Conservation (phyloP, 2,888 invertebrate species). For the Yponomeuta cagnagella region DNA sequence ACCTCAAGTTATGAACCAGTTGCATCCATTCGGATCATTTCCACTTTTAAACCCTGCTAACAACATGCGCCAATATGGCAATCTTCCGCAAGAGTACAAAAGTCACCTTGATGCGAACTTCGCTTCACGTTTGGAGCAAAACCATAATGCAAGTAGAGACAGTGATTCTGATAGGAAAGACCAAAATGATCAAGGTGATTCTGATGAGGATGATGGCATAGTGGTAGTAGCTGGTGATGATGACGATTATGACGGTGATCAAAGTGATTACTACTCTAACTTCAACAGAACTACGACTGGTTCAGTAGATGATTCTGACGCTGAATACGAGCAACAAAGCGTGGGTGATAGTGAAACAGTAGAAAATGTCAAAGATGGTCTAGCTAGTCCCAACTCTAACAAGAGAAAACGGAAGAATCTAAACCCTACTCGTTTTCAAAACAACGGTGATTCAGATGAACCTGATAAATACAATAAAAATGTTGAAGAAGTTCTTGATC, state of each 20-base stretch:
- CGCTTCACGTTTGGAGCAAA: slow-evolving; percentile 45
- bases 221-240: slow-evolving; percentile 88
- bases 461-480: slow-evolving; percentile 29
- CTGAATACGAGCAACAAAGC: slow-evolving; percentile 58
- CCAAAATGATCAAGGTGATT: slow-evolving; percentile 79
- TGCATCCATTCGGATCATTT: slow-evolving; percentile 86
- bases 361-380: slow-evolving; percentile 68
- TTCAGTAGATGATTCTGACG: slow-evolving; percentile 62
- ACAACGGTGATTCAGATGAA: slow-evolving; percentile 37
- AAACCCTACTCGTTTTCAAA: slow-evolving; percentile 89
- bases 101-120: slow-evolving; percentile 59
- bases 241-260: slow-evolving; percentile 81
- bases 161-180: slow-evolving; percentile 71
- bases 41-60: slow-evolving; percentile 84
- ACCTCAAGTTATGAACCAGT: slow-evolving; percentile 80
- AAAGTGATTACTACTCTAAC: slow-evolving; percentile 61
- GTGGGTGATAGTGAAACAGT: slow-evolving; percentile 54
- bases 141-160: slow-evolving; percentile 55
- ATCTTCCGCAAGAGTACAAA: slow-evolving; percentile 69
- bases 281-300: slow-evolving; percentile 52
- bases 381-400: slow-evolving; percentile 75
- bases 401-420: slow-evolving; percentile 91
- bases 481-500: slow-evolving; percentile 47
- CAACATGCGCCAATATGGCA: slow-evolving; percentile 76
- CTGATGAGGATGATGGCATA: slow-evolving; percentile 84